phyloP scores from a whole-genome alignment of 1,140 invertebrate genomes.

The Macrocentrus cingulum region DNA sequence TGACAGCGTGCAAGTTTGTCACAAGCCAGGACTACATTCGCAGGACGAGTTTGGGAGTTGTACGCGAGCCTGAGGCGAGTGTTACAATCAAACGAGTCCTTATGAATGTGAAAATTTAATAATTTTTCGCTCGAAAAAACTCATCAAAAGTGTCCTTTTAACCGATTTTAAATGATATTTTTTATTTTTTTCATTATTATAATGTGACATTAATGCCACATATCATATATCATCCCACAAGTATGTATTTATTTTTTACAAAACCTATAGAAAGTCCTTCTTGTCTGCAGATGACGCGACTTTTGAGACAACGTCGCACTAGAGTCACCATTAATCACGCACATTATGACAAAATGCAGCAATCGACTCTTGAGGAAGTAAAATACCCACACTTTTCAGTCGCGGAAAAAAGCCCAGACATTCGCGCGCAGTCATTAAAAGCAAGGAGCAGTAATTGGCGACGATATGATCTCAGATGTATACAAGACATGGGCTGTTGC shows the following conservation, averaged over 20 bases:
- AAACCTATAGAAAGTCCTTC: no score
- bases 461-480: constrained; percentile 31
- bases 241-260: not conserved
- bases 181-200: constrained; percentile 31
- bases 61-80: no score
- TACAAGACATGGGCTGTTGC: constrained; percentile 25
- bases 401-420: constrained; percentile 18
- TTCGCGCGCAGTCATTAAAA: constrained; percentile 35
- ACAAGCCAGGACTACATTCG: no score
- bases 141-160: no score
- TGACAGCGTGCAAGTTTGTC: no score
- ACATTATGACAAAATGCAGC: constrained; percentile 14
- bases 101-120: no score
- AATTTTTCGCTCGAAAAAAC: no score
- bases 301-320: no score
- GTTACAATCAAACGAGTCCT: no score
- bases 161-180: constrained; percentile 17
- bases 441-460: constrained; percentile 29
- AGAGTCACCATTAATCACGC: no score
- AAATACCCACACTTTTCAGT: constrained; percentile 5
- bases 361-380: constrained; percentile 2
- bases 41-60: no score
- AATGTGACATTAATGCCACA: constrained; percentile 27
- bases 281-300: no score
- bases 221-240: constrained; percentile 28